Evolutionary conservation across 2,888 invertebrate genomes (phyloP).

Genomic region (Philereme transversata): DNA sequence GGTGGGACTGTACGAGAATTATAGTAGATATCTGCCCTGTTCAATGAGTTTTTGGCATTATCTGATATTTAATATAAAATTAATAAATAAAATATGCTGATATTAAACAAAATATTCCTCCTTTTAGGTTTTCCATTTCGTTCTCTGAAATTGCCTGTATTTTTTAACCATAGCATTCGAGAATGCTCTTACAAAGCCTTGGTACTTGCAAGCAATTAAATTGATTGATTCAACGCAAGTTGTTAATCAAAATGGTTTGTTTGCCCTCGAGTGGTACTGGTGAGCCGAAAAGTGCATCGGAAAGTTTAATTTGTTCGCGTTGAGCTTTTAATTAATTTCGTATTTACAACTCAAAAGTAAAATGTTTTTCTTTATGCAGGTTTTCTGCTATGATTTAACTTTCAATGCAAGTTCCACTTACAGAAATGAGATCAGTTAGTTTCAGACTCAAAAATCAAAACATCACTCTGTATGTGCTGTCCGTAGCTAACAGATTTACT

Average conservation of each 20-base stretch:
- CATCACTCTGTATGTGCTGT: too few species aligned
- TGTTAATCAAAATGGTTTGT: conserved; percentile 61
- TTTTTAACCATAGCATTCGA: conserved; percentile 5
- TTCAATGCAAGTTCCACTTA: too few species aligned
- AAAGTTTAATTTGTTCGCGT: conserved; percentile 56
- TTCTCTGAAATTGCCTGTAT: conserved; percentile 20
- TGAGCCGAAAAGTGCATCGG: conserved; percentile 53
- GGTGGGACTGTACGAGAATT: too few species aligned
- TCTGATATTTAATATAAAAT: too few species aligned
- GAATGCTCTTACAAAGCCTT: conserved; percentile 18
- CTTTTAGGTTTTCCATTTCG: too few species aligned
- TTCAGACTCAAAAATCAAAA: too few species aligned
- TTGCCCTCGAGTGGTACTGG: conserved; percentile 36
- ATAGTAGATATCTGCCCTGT: too few species aligned
- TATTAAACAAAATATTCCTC: too few species aligned
- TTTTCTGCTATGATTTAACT: not conserved
- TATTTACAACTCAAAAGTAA: not conserved
- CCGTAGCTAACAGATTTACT: too few species aligned
- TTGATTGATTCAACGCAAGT: conserved; percentile 62
- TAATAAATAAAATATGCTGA: too few species aligned
- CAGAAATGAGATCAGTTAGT: too few species aligned
- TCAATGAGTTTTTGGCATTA: too few species aligned
- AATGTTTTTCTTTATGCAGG: not conserved
- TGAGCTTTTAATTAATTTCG: conserved; percentile 50
- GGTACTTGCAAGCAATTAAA: conserved; percentile 52